Conservation (phyloP, 2,888 invertebrate genomes). For the Cephus nigrinus region DNA sequence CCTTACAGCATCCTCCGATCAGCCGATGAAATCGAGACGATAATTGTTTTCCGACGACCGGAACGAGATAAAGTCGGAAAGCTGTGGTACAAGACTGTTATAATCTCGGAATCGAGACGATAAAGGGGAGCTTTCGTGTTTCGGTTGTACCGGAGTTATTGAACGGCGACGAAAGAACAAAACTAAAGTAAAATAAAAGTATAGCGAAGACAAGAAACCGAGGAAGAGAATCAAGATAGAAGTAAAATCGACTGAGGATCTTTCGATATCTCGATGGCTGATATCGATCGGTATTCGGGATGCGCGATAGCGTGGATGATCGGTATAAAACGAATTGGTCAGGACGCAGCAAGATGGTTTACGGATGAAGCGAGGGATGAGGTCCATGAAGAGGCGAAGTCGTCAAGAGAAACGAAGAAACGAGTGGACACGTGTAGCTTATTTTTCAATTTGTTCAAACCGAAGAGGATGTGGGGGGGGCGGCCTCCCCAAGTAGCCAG, state of each 20-base stretch:
- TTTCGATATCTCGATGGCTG: neutral
- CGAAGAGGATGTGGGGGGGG: conserved; percentile 23
- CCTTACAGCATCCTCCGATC: no score
- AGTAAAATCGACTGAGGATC: neutral
- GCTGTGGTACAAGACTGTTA: neutral
- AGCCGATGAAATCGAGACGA: no score
- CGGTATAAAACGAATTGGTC: neutral
- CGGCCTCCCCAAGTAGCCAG: conserved; percentile 22
- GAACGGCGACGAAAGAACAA: neutral
- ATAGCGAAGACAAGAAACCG: no score
- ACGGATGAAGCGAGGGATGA: neutral
- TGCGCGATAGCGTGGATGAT: neutral
- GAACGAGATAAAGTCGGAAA: neutral
- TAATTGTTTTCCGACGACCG: neutral
- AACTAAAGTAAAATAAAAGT: neutral
- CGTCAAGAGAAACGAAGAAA: conserved; percentile 7
- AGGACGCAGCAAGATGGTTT: neutral
- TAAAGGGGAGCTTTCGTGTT: neutral
- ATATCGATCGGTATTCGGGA: neutral
- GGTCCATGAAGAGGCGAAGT: neutral
- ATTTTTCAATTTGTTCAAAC: conserved; percentile 56
- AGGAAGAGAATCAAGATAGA: neutral
- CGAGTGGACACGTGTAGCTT: conserved; percentile 51
- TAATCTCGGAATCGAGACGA: neutral
- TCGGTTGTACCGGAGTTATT: neutral